Evolutionary conservation across 2,113 vertebrate genomes (phyloP), one percentile per base, ranked within the genome.

Genomic region (Fregetta grallaria): DNA sequence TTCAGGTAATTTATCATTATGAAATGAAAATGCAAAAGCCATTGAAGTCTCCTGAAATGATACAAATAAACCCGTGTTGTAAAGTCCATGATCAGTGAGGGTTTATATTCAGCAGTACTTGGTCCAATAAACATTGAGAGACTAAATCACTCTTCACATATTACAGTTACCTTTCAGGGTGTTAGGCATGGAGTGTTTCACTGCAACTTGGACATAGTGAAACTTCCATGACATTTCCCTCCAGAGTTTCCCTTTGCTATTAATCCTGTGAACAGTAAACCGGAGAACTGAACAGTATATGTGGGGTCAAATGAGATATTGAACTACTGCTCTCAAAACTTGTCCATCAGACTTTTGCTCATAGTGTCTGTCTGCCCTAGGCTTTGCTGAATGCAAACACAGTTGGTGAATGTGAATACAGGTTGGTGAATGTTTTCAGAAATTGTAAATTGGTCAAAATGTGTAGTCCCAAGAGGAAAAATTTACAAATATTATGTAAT

Each of bases 1-100:
- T 97, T 90, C 88, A 92, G 93, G 92, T 95, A 97, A 90, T 97
- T 96, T 89, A 87, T 94, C 92, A 94, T 90, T 71, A 96, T 72
- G 77, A 95, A 83, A 90, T 61, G 84, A 93, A 97, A 95, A 94
- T 78, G 82, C 79, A 97, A 90, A 96, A 86, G 71, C 56, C 62
- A 62, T n/a, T 58, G 86, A 86, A 68, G 92, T 47, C 77, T 66
- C 78, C 71, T 11, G 17, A 47, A 95, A 92, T 1, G 63, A 86
- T 50, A 81, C 55, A 96, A 95, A 94, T 83, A 96, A 91, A 92
- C 22, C 74, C 17, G 3, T n/a, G 58, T 59, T 79, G 50, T 65
- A 92, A 92, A 91, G 88, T 52, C 86, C 56, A 9, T 77, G 72
- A 95, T 93, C 74, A 83, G 80, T 18, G n/a, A 75, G 50, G 88